These are phyloP conservation scores for Coendou prehensilis DNA, from an alignment of 2,797 vertebrate species.

Conservation along the genomic window DNA sequence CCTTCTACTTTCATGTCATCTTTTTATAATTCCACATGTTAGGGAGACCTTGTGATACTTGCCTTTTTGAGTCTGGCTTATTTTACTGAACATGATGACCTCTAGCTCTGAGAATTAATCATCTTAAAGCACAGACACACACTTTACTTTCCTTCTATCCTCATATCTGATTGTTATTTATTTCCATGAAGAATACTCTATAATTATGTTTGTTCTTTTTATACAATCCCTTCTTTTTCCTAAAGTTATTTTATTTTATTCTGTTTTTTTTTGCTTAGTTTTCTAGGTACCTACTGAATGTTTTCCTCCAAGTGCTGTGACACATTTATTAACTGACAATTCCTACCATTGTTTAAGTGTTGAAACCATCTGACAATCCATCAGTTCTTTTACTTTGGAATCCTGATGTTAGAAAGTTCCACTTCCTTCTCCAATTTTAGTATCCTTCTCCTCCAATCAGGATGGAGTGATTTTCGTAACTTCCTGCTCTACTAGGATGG, in stretches of 20 bases:
- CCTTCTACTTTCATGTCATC: not conserved
- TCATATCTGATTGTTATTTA: conserved; percentile 20
- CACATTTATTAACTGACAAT: not conserved
- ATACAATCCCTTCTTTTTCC: not conserved
- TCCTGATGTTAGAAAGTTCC: not conserved
- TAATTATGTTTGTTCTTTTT: not conserved
- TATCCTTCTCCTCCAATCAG: not conserved
- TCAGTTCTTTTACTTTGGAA: not conserved
- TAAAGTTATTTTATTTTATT: not conserved
- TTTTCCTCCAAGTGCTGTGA: not conserved
- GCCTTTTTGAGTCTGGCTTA: not conserved
- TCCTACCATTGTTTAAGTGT: not conserved
- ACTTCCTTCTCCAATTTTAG: not conserved
- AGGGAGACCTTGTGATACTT: not conserved
- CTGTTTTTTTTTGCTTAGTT: not conserved
- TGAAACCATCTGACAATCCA: not conserved
- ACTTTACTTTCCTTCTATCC: not conserved
- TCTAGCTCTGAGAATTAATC: conserved; percentile 1
- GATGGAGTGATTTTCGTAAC: not conserved
- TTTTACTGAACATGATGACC: not conserved
- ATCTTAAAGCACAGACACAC: not conserved
- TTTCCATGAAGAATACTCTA: not conserved
- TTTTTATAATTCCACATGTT: not conserved
- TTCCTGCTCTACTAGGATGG: not conserved
- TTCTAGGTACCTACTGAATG: not conserved